Evolutionary conservation across 2,888 invertebrate species (phyloP).

Genomic region (Omphaloscelis lunosa): DNA sequence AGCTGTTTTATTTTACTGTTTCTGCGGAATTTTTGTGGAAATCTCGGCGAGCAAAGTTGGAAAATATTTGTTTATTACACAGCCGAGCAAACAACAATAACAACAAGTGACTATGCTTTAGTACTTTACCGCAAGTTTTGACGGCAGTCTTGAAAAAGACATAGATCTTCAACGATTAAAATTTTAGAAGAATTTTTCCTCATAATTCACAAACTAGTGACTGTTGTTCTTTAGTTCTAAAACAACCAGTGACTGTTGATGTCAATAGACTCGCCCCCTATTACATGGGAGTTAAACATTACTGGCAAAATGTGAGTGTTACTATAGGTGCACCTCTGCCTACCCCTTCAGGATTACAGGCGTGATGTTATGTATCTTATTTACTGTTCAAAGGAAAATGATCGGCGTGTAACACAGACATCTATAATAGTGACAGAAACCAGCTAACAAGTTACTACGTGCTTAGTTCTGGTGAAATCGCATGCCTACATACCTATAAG

Average conservation of each 20-base stretch:
- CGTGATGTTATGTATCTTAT: background rate
- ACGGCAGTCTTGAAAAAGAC: background rate
- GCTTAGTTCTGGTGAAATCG: background rate
- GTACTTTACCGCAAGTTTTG: conserved; percentile 12
- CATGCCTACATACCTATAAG: background rate
- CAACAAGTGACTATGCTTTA: background rate
- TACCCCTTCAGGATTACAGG: too few species aligned
- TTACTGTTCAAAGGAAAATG: background rate
- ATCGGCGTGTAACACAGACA: background rate
- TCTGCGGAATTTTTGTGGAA: conserved; percentile 29
- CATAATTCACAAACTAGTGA: background rate
- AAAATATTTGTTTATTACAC: background rate
- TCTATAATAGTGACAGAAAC: background rate
- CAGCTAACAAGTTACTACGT: background rate
- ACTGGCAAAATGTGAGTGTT: too few species aligned
- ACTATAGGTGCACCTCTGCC: background rate
- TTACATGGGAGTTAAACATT: background rate
- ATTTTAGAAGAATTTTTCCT: background rate
- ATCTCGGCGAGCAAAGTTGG: background rate
- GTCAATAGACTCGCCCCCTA: too few species aligned
- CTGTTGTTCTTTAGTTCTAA: background rate
- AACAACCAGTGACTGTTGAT: too few species aligned
- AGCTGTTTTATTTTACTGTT: conserved; percentile 28
- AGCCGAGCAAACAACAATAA: conserved; percentile 2
- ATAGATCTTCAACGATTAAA: background rate